A percentile compares a stretch with the other conserved stretches of the same genome.
Evolutionary conservation across 1,140 invertebrate genomes (phyloP).

Genomic region (Diploscapter pachys): DNA sequence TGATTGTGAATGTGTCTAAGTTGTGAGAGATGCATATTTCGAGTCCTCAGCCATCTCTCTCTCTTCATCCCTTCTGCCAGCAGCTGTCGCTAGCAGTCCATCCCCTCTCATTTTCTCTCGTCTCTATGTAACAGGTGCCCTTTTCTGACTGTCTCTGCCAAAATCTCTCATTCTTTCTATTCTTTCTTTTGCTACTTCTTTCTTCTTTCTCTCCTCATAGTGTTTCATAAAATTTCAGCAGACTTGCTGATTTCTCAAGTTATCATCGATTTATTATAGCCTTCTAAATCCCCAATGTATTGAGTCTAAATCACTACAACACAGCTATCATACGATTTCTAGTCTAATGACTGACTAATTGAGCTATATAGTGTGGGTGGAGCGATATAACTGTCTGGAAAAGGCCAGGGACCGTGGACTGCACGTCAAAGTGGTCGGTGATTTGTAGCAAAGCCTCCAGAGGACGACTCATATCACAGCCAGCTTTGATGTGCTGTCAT

Average conservation of each 20-base stretch:
- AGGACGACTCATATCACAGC: slow-evolving; percentile 75
- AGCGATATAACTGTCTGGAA: too few species aligned
- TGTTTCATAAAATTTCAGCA: too few species aligned
- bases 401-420: slow-evolving; percentile 34
- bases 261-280: neutral
- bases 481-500: slow-evolving; percentile 80
- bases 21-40: too few species aligned
- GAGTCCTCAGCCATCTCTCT: too few species aligned
- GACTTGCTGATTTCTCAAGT: too few species aligned
- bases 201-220: too few species aligned
- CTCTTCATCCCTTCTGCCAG: neutral
- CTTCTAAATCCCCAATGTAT: too few species aligned
- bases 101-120: neutral
- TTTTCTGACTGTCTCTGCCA: slow-evolving; percentile 5
- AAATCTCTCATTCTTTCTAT: neutral
- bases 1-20: neutral
- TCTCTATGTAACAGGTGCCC: neutral
- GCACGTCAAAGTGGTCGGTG: slow-evolving; percentile 74
- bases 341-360: too few species aligned
- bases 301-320: too few species aligned
- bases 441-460: slow-evolving; percentile 66
- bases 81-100: slow-evolving; percentile 21
- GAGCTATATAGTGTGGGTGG: neutral
- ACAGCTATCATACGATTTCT: too few species aligned
- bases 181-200: neutral